Conservation (phyloP, 2,797 vertebrate species). For the Leucoraja ocellata region DNA sequence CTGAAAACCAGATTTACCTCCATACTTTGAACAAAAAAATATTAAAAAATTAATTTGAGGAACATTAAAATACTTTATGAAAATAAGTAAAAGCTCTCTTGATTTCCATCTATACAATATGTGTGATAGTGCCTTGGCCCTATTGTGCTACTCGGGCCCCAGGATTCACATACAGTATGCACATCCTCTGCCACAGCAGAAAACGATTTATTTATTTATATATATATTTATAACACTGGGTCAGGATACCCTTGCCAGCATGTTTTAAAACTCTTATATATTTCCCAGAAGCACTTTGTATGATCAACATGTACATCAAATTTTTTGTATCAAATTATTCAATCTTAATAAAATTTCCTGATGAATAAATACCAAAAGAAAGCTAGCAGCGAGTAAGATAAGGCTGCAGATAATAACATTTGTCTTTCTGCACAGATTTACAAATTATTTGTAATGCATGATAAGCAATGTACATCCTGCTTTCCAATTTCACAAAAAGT, state of each 20-base stretch:
- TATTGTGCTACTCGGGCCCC: constrained; percentile 86
- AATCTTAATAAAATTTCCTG: constrained; percentile 91
- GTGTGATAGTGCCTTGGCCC: constrained; percentile 83
- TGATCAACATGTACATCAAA: constrained; percentile 85
- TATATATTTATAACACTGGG: constrained; percentile 67
- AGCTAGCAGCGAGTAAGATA: constrained; percentile 70
- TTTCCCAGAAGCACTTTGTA: constrained; percentile 67
- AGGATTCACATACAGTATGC: constrained; percentile 70
- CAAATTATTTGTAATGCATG: constrained; percentile 58
- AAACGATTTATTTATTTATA: constrained; percentile 60
- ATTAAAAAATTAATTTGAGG: constrained; percentile 73
- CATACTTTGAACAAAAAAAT: constrained; percentile 64
- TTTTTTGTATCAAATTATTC: constrained; percentile 94
- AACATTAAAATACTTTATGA: constrained; percentile 98
- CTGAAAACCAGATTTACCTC: constrained; percentile 61
- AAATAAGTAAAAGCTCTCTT: constrained; percentile 99
- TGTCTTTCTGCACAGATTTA: constrained; percentile 71
- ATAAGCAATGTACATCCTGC: constrained; percentile 71
- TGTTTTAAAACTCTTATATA: constrained; percentile 68
- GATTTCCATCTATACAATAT: constrained; percentile 98
- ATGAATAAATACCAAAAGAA: constrained; percentile 86
- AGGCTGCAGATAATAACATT: constrained; percentile 74
- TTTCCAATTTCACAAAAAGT: constrained; percentile 53
- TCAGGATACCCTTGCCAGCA: constrained; percentile 62
- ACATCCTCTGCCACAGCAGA: constrained; percentile 85